These are phyloP conservation scores for Polydrusus tereticollis DNA, from an alignment of 2,888 invertebrate species.

Conservation along the genomic window DNA sequence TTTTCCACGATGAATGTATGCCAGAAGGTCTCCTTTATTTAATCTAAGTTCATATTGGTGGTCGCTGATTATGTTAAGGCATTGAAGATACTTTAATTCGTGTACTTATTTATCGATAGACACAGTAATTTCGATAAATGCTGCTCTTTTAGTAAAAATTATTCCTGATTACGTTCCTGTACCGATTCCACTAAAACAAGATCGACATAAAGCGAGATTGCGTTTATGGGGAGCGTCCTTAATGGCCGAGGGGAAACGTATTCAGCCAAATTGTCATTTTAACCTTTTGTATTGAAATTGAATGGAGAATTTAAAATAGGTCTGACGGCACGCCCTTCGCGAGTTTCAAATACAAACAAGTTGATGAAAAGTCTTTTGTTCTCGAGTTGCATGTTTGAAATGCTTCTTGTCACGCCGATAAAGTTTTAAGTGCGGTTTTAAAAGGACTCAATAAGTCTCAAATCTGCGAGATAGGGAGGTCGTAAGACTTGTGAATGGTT, in stretches of 20 bases:
- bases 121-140: no score
- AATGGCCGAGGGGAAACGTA: conserved; percentile 35
- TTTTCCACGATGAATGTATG: no score
- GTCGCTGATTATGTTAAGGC: no score
- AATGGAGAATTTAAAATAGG: conserved; percentile 30
- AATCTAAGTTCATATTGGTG: no score
- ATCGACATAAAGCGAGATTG: conserved; percentile 22
- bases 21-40: no score
- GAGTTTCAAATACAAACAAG: neutral
- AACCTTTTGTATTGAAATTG: conserved; percentile 40
- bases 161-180: neutral
- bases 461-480: no score
- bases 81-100: no score
- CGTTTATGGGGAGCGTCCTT: conserved; percentile 36
- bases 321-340: conserved; percentile 17
- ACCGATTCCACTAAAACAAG: conserved; percentile 10
- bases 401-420: neutral
- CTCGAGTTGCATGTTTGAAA: neutral
- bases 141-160: no score
- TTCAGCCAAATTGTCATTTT: conserved; percentile 42
- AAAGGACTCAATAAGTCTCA: neutral
- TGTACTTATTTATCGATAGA: no score
- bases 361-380: conserved; percentile 4
- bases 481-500: no score
- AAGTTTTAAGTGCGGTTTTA: neutral